These are phyloP conservation scores for Phlogophora meticulosa DNA, from an alignment of 2,888 invertebrate genomes.

Conservation along the genomic window DNA sequence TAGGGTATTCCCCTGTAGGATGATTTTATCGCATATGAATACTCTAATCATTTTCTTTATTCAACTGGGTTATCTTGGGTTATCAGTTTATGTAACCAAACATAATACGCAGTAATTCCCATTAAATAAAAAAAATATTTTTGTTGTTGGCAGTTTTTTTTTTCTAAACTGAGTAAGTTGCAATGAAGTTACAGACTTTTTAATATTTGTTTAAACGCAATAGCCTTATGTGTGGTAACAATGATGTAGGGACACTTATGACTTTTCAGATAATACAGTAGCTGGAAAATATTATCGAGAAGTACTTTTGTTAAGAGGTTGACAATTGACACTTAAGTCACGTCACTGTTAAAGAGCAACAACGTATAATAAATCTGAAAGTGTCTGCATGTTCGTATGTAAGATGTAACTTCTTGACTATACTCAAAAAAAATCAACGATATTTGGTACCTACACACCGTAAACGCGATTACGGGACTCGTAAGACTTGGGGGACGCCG, in stretches of 20 bases:
- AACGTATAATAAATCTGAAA: neutral
- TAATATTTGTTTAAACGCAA: constrained; percentile 4
- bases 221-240: neutral
- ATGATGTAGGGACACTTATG: constrained; percentile 8
- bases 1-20: constrained; percentile 39
- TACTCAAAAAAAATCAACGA: too few relatives aligned
- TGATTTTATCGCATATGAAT: neutral
- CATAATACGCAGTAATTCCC: neutral
- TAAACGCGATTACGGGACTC: too few relatives aligned
- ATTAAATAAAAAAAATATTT: neutral
- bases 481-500: too few relatives aligned
- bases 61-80: neutral
- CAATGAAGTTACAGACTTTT: neutral
- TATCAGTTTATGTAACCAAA: constrained; percentile 8
- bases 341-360: neutral
- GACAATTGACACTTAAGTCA: constrained; percentile 8
- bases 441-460: too few relatives aligned
- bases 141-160: neutral
- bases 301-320: constrained; percentile 12
- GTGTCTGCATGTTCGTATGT: neutral
- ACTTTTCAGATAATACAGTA: constrained; percentile 32
- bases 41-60: neutral
- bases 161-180: neutral
- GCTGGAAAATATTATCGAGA: constrained; percentile 31
- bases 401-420: neutral